Base-by-base conservation (phyloP, 2,113 vertebrate species). In the Pseudonaja textilis region DNA sequence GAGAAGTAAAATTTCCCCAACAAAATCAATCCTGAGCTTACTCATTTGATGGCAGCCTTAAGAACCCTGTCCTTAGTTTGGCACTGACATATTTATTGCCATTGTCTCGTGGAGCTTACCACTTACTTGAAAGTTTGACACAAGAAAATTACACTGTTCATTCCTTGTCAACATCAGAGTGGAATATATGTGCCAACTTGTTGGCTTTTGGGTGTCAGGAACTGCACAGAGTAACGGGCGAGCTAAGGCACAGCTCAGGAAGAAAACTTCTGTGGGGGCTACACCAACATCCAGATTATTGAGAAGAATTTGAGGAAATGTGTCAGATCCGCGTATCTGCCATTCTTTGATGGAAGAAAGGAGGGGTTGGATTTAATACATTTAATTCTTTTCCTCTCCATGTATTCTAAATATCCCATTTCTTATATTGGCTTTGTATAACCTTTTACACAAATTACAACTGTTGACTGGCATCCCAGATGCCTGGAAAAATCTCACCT, bases 121-220 rank as follows among this genome's bases (percentile, higher is more conserved):
- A 56, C 12, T 90, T 56, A 81, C 42, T 93, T 87, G 74, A 54
- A 90, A 86, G 54, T 50, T 4, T 93, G 50, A 93, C 57, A 56
- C 16, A 87, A 89, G 92, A 64, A 87, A 92, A 74, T 29, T 9
- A 4, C 59, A 47, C 3, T 54, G 4, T 39, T 94, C 34, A 25
- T 8, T 90, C 52, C 69, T 25, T 89, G 52, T 57, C 69, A 95
- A 6, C 16, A 29, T 88, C 3, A 0, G 74, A 5, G 0, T 25
- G 5, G 45, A 95, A 9, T 59, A 92, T 1, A 22, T 0, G 0
- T 39, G 25, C 85, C 2, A 1, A 34, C 64, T 57, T 1, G 3
- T 56, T 3, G 5, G 25, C 11, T 85, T 39, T 22, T 14, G 26
- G 0, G 0, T 85, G 85, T 88, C 91, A 69, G 90, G 56, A 50